phyloP scores from a whole-genome alignment of 2,797 vertebrate genomes.

The Parotocinclus haroldoi region DNA sequence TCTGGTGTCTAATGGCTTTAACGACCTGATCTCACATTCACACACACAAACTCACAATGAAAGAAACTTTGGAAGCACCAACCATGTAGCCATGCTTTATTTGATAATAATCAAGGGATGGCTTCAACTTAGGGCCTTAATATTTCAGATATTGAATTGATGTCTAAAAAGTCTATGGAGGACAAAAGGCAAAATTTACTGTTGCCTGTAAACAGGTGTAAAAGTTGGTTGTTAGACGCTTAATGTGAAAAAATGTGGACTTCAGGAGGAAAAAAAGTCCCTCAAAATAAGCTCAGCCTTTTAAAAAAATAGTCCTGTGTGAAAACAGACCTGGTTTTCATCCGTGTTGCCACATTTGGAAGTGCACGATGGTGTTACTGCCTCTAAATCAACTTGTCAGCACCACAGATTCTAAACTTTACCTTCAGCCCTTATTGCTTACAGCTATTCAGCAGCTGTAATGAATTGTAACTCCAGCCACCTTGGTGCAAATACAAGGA shows the following conservation, averaged over 20 bases:
- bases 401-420: constrained; percentile 69
- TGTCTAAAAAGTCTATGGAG: not conserved
- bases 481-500: constrained; percentile 54
- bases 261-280: constrained; percentile 50
- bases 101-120: no score
- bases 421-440: constrained; percentile 65
- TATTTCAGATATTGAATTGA: not conserved
- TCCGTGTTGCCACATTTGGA: constrained; percentile 80
- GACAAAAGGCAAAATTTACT: constrained; percentile 42
- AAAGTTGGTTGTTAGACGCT: constrained; percentile 64
- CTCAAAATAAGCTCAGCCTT: constrained; percentile 67
- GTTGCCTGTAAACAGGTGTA: constrained; percentile 62
- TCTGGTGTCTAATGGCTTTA: constrained; percentile 17
- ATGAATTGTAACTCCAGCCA: constrained; percentile 65
- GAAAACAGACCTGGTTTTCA: constrained; percentile 70
- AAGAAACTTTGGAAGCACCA: constrained; percentile 2
- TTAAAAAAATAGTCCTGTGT: constrained; percentile 63
- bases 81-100: constrained; percentile 2
- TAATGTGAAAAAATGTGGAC: constrained; percentile 52
- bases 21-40: constrained; percentile 21
- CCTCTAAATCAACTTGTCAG: constrained; percentile 81
- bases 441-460: constrained; percentile 65
- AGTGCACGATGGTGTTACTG: constrained; percentile 73
- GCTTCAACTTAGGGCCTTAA: no score
- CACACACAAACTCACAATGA: not conserved